Base-by-base conservation (phyloP, 2,888 invertebrate genomes). In the Operophtera brumata region DNA sequence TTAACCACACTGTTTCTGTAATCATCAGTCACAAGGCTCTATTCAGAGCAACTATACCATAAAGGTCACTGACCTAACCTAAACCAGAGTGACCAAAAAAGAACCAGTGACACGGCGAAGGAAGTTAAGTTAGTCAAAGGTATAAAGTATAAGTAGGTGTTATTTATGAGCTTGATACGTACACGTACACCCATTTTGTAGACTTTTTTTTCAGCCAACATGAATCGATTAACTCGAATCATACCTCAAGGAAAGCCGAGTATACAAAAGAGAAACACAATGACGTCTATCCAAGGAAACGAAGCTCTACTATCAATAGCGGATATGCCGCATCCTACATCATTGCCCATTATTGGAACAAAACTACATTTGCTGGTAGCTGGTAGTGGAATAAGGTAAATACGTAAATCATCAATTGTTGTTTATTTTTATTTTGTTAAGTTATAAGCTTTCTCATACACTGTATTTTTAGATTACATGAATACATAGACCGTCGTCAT, bases 401-500 rank as follows among this genome's bases (percentile, higher is more conserved):
- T 64, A 39, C 12, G n/a, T n/a, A 6, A 26, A 14, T 14, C 11
- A 9, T 10, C 14, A 13, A 7, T 20, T 20, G 4, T n/a, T 20
- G 20, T 20, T 3, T 4, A 4, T 20, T 20, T 20, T 20, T 20
- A 20, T 20, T 20, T 20, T 20, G 20, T 3, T 4, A 20, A 20
- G 20, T 20, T 20, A 3, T 30, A 30, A 30, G 8, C 8, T 0
- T 9, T 7, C 1, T 30, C 9, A 9, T 1, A 30, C 30, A 7
- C 2, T 44, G 13, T 20, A 3, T 40, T 57, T 47, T 25, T 47
- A 90, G 90, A 61, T 77, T 90, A 59, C 97, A 97, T 77, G 92
- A 94, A 72, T 96, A 96, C 78, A 92, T 95, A 39, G 93, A 96
- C 73, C 77, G 73, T 36, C 90, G 94, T 10, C 97, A 97, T 82